Percentiles rank a stretch among this genome's conserved stretches.
These are phyloP conservation scores for Apeltes quadracus DNA, from an alignment of 2,113 vertebrate species.

Conservation along the genomic window DNA sequence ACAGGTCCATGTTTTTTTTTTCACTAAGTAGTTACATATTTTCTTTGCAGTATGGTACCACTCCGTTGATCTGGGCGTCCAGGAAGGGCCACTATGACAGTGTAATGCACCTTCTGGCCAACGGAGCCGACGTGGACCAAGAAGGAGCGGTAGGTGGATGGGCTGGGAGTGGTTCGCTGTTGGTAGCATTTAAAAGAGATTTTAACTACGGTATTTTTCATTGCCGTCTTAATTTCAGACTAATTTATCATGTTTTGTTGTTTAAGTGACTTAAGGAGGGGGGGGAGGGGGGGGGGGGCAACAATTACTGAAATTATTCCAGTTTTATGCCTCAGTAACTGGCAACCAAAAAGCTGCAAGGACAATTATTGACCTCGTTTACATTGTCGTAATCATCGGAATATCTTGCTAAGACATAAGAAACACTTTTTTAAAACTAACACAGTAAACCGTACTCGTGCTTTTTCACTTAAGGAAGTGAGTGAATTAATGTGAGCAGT, in stretches of 20 bases:
- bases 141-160: conserved; percentile 90
- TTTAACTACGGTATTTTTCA: background rate
- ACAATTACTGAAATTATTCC: background rate
- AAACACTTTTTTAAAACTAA: background rate
- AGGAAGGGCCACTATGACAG: conserved; percentile 93
- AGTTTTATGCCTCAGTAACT: background rate
- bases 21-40: background rate
- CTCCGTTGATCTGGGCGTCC: conserved; percentile 94
- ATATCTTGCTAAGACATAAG: background rate
- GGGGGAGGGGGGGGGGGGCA: too few relatives aligned
- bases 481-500: background rate
- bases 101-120: conserved; percentile 91
- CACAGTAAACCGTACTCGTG: background rate
- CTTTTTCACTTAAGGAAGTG: background rate
- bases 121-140: conserved; percentile 97
- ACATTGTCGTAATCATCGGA: background rate
- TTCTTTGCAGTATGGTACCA: conserved; percentile 91
- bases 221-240: background rate
- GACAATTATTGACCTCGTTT: background rate
- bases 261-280: background rate
- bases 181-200: background rate
- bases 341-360: background rate
- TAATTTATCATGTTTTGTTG: background rate
- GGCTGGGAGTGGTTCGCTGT: background rate
- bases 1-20: background rate